phyloP scores from a whole-genome alignment of 1,140 invertebrate genomes.

The Atopsyche davidsoni region DNA sequence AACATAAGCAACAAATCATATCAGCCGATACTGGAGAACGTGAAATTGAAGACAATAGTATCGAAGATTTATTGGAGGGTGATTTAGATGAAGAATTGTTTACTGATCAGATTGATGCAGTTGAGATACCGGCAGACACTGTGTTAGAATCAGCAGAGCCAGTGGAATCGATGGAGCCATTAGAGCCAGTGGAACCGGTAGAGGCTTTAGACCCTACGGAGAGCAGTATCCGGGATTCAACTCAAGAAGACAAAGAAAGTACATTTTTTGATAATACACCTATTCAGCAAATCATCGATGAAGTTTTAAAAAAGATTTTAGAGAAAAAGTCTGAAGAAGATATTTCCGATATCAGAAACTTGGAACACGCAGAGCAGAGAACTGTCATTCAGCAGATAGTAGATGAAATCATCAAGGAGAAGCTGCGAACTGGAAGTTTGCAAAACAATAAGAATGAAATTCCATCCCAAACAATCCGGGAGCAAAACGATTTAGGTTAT shows the following conservation, averaged over 20 bases:
- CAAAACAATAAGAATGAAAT: no score
- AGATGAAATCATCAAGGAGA: conserved; percentile 44
- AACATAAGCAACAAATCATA: conserved; percentile 41
- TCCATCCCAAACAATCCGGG: no score
- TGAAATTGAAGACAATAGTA: conserved; percentile 4
- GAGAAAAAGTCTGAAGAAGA: conserved; percentile 45
- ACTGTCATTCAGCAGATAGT: conserved; percentile 45
- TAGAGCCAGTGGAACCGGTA: background rate
- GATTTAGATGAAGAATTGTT: background rate
- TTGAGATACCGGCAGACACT: background rate
- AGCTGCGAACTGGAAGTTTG: no score
- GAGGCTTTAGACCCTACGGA: conserved; percentile 22
- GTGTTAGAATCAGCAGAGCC: background rate
- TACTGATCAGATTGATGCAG: background rate
- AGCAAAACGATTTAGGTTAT: no score
- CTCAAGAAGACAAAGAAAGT: conserved; percentile 22
- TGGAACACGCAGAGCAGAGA: conserved; percentile 40
- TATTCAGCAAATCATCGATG: conserved; percentile 45
- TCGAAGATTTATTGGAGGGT: background rate
- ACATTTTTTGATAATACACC: conserved; percentile 35
- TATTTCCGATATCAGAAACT: conserved; percentile 34
- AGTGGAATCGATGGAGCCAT: background rate
- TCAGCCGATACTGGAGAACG: conserved; percentile 2
- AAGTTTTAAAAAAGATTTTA: conserved; percentile 42
- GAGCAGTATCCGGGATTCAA: no score